Percentiles rank a stretch among this genome's conserved stretches.
Evolutionary conservation across 2,888 invertebrate genomes (phyloP).

Genomic region (Melikaiella ostensackeni): DNA sequence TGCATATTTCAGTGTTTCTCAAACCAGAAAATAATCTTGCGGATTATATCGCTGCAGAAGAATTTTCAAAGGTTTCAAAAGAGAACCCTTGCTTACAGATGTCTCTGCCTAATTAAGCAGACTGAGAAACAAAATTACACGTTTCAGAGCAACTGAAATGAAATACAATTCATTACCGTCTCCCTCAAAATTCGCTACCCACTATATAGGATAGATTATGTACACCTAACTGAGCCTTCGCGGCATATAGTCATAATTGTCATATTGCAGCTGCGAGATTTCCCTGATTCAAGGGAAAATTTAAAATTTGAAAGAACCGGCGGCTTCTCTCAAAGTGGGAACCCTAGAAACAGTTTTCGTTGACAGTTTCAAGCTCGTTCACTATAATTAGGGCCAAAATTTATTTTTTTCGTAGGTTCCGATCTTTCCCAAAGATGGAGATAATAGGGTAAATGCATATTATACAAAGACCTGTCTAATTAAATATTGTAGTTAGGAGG

Average conservation of each 20-base stretch:
- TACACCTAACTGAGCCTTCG: slow-evolving; percentile 33
- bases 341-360: background rate
- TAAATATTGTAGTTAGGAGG: background rate
- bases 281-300: slow-evolving; percentile 50
- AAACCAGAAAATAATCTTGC: background rate
- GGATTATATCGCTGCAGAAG: background rate
- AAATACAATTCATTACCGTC: slow-evolving; percentile 73
- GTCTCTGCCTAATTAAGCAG: slow-evolving; percentile 30
- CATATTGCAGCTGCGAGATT: slow-evolving; percentile 49
- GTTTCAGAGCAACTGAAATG: slow-evolving; percentile 72
- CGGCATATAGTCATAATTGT: slow-evolving; percentile 30
- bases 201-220: slow-evolving; percentile 45
- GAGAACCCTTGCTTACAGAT: slow-evolving; percentile 33
- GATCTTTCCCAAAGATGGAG: background rate
- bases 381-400: slow-evolving; percentile 10
- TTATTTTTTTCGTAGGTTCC: background rate
- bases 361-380: background rate
- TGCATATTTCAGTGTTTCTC: slow-evolving; percentile 56
- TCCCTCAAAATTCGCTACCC: slow-evolving; percentile 63
- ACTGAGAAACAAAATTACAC: slow-evolving; percentile 67
- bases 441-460: slow-evolving; percentile 4
- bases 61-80: background rate
- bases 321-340: background rate
- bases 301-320: background rate
- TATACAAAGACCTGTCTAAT: slow-evolving; percentile 20